Percentiles rank a stretch among this genome's conserved stretches.
phyloP scores from a whole-genome alignment of 53 echinoderm and acorn worm species.

The Hippasteria phrygiana region DNA sequence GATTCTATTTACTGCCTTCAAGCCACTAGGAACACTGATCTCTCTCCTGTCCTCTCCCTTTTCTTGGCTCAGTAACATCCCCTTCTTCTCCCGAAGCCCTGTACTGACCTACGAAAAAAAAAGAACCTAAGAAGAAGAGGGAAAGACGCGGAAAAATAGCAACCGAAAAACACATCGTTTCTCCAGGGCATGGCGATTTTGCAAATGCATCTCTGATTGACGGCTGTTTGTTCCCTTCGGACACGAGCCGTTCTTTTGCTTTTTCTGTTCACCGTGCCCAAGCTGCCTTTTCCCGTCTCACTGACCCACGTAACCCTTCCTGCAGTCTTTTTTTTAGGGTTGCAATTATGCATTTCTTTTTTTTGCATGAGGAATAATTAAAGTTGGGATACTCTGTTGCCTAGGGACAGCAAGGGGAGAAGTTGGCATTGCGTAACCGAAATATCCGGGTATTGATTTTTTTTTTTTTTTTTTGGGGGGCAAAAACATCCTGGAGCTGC shows the following conservation, averaged over 20 bases:
- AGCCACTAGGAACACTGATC: constrained; percentile 51
- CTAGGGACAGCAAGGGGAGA: no score
- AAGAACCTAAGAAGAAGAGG: not conserved
- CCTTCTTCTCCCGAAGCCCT: constrained; percentile 5
- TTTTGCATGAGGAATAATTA: no score
- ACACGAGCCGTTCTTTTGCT: not conserved
- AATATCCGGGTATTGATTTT: not conserved
- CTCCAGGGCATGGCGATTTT: constrained; percentile 32
- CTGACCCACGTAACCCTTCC: no score
- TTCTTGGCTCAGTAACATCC: constrained; percentile 10
- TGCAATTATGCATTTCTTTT: no score
- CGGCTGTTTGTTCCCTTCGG: constrained; percentile 35
- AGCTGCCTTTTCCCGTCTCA: not conserved
- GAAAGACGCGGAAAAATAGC: not conserved
- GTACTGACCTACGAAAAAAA: constrained; percentile 37
- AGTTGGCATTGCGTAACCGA: not conserved
- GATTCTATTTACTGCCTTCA: constrained; percentile 54
- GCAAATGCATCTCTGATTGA: constrained; percentile 55
- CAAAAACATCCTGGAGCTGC: not conserved
- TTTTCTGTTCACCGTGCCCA: not conserved
- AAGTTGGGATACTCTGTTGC: no score
- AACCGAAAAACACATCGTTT: constrained; percentile 2
- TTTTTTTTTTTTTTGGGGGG: not conserved
- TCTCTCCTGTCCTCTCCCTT: constrained; percentile 10
- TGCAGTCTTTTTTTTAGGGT: no score